Evolutionary conservation across 2,797 vertebrate genomes (phyloP).

Genomic region (Rhinichthys osculus): DNA sequence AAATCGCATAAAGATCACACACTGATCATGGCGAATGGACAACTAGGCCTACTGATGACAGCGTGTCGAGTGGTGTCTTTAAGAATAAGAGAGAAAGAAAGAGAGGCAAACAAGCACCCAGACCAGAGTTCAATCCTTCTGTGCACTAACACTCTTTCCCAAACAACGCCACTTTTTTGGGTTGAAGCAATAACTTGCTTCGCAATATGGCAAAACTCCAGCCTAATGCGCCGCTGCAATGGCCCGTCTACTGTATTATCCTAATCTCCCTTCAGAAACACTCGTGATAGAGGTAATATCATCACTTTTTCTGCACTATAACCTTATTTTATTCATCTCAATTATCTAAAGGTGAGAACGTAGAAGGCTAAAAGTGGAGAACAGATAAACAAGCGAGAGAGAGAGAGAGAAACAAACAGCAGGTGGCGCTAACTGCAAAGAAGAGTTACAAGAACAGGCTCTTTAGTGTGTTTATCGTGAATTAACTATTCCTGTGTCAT

Average conservation of each 20-base stretch:
- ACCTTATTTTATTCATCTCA: not conserved
- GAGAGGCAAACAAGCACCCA: not conserved
- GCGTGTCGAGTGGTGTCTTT: too few relatives aligned
- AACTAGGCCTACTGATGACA: not conserved
- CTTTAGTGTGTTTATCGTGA: not conserved
- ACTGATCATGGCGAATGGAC: not conserved
- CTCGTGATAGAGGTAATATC: not conserved
- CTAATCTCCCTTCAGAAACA: slow-evolving; percentile 23
- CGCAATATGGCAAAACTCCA: slow-evolving; percentile 36
- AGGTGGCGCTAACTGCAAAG: slow-evolving; percentile 44
- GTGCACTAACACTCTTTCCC: not conserved
- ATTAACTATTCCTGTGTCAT: slow-evolving; percentile 3
- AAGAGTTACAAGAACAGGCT: not conserved
- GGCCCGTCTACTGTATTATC: not conserved
- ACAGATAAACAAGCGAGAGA: too few relatives aligned
- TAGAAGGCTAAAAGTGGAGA: not conserved
- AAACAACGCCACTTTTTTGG: not conserved
- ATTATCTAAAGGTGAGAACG: not conserved
- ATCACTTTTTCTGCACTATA: not conserved
- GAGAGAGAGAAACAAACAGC: slow-evolving; percentile 10
- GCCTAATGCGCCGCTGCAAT: slow-evolving; percentile 41
- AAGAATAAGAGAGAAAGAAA: not conserved
- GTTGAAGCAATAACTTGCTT: slow-evolving; percentile 24
- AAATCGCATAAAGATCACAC: not conserved
- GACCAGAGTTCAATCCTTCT: not conserved